phyloP scores from a whole-genome alignment of 1,140 invertebrate genomes.

The Gryllus bimaculatus region DNA sequence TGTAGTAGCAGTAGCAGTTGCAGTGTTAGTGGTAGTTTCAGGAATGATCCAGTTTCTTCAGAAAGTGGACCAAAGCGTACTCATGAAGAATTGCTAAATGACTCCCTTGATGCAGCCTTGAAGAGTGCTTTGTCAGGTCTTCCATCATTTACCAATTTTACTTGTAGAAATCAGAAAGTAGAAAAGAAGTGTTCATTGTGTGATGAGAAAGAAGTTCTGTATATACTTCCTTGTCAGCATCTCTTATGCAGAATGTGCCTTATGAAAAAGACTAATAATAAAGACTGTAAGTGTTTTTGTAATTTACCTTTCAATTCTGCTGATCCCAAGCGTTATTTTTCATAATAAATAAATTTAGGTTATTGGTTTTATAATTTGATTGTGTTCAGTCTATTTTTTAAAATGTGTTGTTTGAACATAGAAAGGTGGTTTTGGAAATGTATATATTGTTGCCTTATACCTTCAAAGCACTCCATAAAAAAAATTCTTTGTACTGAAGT shows the following conservation, averaged over 20 bases:
- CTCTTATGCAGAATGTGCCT: slow-evolving; percentile 32
- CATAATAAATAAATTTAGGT: background rate
- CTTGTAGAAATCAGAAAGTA: background rate
- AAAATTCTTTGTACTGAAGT: too few species aligned
- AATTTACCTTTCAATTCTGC: background rate
- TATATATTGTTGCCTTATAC: too few species aligned
- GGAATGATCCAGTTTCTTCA: slow-evolving; percentile 25
- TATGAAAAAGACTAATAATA: slow-evolving; percentile 13
- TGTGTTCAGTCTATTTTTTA: background rate
- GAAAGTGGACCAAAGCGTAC: slow-evolving; percentile 16
- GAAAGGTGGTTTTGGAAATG: too few species aligned
- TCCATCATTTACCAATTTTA: slow-evolving; percentile 25
- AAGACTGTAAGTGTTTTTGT: background rate
- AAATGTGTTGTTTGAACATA: too few species aligned
- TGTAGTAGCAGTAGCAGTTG: background rate
- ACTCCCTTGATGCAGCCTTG: slow-evolving; percentile 23
- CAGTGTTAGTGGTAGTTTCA: slow-evolving; percentile 18
- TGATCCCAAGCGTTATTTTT: slow-evolving; percentile 9
- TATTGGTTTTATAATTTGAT: background rate
- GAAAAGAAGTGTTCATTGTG: slow-evolving; percentile 29
- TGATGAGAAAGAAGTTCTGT: slow-evolving; percentile 31
- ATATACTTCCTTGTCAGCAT: slow-evolving; percentile 38
- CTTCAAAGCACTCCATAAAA: too few species aligned
- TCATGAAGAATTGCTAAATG: slow-evolving; percentile 20
- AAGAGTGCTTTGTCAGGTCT: slow-evolving; percentile 24